Conservation (phyloP, 53 echinoderm and acorn worm genomes). For the Luidia sarsii region DNA sequence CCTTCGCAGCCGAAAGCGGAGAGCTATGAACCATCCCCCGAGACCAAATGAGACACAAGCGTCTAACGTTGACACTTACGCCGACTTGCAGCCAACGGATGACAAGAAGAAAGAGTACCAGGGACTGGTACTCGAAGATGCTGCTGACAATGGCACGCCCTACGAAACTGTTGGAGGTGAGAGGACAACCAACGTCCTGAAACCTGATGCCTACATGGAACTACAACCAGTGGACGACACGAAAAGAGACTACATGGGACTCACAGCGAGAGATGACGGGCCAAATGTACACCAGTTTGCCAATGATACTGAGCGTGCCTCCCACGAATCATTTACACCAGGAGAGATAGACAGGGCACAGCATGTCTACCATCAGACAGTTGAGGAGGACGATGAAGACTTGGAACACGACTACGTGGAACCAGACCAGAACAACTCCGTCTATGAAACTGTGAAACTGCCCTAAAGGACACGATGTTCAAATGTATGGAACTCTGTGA, state of each 20-base stretch:
- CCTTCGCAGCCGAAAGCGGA: neutral
- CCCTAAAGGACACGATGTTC: neutral
- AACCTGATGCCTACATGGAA: too few species aligned
- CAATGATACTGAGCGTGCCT: too few species aligned
- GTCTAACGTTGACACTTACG: neutral
- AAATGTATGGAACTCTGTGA: neutral
- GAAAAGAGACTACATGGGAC: too few species aligned
- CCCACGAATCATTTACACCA: too few species aligned
- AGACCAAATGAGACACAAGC: neutral
- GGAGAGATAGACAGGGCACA: neutral
- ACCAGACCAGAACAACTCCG: neutral
- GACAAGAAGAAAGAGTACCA: neutral
- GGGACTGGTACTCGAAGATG: too few species aligned
- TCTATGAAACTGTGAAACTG: neutral
- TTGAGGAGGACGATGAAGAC: neutral
- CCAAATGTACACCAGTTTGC: too few species aligned
- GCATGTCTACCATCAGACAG: neutral
- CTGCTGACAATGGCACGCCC: too few species aligned
- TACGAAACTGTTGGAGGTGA: too few species aligned
- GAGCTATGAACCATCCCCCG: neutral
- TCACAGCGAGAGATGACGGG: too few species aligned
- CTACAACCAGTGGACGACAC: too few species aligned
- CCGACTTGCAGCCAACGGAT: neutral
- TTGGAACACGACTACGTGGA: neutral
- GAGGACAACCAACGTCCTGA: too few species aligned